Evolutionary conservation across 1,140 invertebrate species (phyloP).

Genomic region (Neodiprion lecontei): DNA sequence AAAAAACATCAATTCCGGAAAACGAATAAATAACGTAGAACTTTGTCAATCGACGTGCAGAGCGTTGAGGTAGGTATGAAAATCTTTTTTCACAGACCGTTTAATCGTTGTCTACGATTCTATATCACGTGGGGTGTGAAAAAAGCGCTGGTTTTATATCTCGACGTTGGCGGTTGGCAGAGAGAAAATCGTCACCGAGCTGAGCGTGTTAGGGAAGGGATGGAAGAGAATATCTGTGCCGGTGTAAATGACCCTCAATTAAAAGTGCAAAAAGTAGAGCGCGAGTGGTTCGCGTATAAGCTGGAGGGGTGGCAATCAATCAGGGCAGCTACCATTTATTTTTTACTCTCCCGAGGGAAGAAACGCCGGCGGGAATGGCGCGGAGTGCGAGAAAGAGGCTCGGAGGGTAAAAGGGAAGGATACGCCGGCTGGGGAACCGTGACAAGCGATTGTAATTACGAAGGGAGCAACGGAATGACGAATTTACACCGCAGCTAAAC

Average conservation of each 20-base stretch:
- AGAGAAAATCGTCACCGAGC: too few relatives aligned
- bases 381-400: too few relatives aligned
- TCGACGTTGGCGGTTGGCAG: too few relatives aligned
- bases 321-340: slow-evolving; percentile 34
- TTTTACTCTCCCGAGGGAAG: slow-evolving; percentile 24
- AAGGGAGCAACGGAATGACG: slow-evolving; percentile 27
- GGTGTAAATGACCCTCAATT: slow-evolving; percentile 37
- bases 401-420: not conserved
- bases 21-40: too few relatives aligned
- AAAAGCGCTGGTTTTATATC: too few relatives aligned
- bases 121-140: too few relatives aligned
- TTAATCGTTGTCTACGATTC: too few relatives aligned
- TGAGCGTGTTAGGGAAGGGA: not conserved
- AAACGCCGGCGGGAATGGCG: not conserved
- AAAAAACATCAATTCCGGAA: too few relatives aligned
- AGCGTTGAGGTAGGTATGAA: too few relatives aligned
- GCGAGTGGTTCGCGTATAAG: slow-evolving; percentile 8
- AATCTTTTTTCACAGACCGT: too few relatives aligned
- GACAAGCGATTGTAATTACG: slow-evolving; percentile 33
- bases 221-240: not conserved
- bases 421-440: slow-evolving; percentile 14
- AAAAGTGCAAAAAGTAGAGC: slow-evolving; percentile 23
- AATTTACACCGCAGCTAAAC: slow-evolving; percentile 31
- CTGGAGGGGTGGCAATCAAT: slow-evolving; percentile 35
- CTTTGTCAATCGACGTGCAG: too few relatives aligned